Percentiles rank a stretch among this genome's conserved stretches.
Evolutionary conservation across 1,140 invertebrate genomes (phyloP).

Genomic region (Platorchestia sp.): DNA sequence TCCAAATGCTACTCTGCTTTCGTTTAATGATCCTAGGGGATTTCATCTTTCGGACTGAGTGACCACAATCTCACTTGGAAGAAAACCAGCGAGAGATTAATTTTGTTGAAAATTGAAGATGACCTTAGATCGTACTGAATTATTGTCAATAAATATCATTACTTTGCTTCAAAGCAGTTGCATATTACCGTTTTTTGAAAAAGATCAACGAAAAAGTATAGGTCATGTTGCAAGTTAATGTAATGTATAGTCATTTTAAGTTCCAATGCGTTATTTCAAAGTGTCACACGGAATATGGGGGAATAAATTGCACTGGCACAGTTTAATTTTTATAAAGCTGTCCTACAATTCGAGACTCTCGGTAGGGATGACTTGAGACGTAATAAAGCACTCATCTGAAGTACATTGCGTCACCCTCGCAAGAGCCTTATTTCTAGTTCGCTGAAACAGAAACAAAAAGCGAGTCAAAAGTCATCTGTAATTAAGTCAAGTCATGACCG

Average conservation of each 20-base stretch:
- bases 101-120: not conserved
- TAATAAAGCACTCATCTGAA: slow-evolving; percentile 2
- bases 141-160: not conserved
- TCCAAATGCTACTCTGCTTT: not conserved
- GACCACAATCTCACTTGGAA: not conserved
- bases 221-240: not conserved
- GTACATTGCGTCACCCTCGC: not conserved
- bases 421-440: not conserved
- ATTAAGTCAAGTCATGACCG: slow-evolving; percentile 51
- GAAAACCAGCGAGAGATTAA: not conserved
- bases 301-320: not conserved
- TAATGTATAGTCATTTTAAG: not conserved
- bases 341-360: not conserved
- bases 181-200: too few relatives aligned
- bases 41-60: not conserved
- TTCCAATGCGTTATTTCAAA: not conserved
- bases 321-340: not conserved
- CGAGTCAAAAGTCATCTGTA: slow-evolving; percentile 41
- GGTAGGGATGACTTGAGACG: too few relatives aligned
- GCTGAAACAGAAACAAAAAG: not conserved
- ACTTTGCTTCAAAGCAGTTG: not conserved
- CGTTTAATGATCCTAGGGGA: not conserved
- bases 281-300: not conserved
- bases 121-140: not conserved
- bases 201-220: not conserved